Percentiles rank a stretch among this genome's conserved stretches.
Evolutionary conservation across 2,113 vertebrate genomes (phyloP).

Genomic region (Xyliphius kryptos): DNA sequence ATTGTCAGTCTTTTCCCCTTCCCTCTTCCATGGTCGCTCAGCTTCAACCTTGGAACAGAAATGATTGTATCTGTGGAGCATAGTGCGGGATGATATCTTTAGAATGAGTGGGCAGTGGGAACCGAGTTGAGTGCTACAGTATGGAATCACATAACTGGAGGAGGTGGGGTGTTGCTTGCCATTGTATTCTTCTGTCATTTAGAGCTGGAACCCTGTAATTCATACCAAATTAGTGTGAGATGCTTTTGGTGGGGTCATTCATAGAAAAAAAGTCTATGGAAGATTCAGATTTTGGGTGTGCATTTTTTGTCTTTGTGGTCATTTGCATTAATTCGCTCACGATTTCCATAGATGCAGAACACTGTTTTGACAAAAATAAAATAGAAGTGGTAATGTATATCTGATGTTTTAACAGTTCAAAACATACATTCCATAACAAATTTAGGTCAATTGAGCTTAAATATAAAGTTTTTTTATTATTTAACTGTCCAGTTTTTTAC

Average conservation of each 20-base stretch:
- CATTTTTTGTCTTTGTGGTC: no score
- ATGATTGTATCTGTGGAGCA: conserved; percentile 42
- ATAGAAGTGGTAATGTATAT: no score
- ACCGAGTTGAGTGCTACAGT: conserved; percentile 43
- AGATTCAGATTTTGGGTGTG: no score
- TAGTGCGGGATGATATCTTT: conserved; percentile 62
- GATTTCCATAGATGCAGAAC: no score
- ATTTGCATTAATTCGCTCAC: no score
- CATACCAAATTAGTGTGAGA: background rate
- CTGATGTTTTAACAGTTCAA: no score
- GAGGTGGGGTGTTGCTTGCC: conserved; percentile 44
- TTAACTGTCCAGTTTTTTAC: no score
- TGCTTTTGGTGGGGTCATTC: background rate
- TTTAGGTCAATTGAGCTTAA: no score
- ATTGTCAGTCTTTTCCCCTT: background rate
- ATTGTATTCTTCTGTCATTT: conserved; percentile 46
- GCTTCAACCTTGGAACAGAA: conserved; percentile 5
- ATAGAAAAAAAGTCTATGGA: background rate
- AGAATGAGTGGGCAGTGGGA: conserved; percentile 63
- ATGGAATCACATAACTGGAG: conserved; percentile 35
- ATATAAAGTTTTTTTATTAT: no score
- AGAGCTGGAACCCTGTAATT: conserved; percentile 19
- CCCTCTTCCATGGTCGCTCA: background rate
- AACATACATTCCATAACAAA: no score
- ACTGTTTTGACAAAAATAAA: no score